A percentile compares a stretch with the other conserved stretches of the same genome.
Conservation (phyloP, 2,888 invertebrate species). For the Mongoloraphidia duomilia region DNA sequence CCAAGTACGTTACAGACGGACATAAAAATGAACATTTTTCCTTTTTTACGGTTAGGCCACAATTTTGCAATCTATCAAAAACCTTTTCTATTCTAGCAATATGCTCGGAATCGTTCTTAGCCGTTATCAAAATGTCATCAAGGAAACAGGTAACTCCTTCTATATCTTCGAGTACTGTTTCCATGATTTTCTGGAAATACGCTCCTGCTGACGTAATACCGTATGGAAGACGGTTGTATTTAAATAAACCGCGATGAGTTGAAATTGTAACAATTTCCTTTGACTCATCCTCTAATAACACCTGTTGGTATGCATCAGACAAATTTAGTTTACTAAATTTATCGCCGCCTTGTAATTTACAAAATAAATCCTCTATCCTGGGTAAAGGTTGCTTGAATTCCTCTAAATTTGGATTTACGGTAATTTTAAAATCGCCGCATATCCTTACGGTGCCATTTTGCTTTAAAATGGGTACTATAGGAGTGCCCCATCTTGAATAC, state of each 20-base stretch:
- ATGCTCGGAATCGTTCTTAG: constrained; percentile 10
- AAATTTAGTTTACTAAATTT: constrained; percentile 19
- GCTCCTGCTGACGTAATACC: constrained; percentile 20
- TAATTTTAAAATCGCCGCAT: constrained; percentile 21
- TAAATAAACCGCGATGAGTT: constrained; percentile 18
- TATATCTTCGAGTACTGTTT: constrained; percentile 16
- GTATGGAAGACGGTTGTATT: constrained; percentile 17
- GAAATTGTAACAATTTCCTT: constrained; percentile 16
- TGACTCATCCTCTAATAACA: constrained; percentile 11
- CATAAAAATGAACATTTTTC: constrained; percentile 16
- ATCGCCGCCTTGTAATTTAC: constrained; percentile 11
- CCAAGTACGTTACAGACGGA: constrained; percentile 14
- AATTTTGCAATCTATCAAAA: constrained; percentile 9
- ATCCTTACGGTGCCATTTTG: constrained; percentile 15
- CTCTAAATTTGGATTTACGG: constrained; percentile 7
- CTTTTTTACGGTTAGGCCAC: constrained; percentile 13
- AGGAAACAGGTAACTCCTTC: constrained; percentile 14
- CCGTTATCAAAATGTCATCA: constrained; percentile 14
- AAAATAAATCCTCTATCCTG: constrained; percentile 8
- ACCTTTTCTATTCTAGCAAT: constrained; percentile 7
- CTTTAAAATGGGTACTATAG: constrained; percentile 21
- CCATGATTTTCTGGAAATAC: constrained; percentile 20
- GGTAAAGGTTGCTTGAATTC: constrained; percentile 11
- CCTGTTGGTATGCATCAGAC: constrained; percentile 18
- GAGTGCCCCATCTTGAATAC: constrained; percentile 20